Base-by-base conservation (phyloP, 1,140 invertebrate species). In the Drosophila sulfurigaster region DNA sequence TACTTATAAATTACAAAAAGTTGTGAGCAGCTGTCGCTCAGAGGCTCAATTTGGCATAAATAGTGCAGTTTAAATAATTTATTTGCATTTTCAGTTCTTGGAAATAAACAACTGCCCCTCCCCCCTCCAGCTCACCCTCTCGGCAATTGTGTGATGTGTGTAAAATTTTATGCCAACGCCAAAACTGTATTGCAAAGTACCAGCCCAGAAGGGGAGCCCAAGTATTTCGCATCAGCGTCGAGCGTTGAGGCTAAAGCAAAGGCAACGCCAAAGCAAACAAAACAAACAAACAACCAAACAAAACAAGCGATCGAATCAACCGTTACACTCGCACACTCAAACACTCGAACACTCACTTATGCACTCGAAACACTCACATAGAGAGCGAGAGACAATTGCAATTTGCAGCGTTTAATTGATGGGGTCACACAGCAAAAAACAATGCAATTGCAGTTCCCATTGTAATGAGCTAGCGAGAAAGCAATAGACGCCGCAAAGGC, bases 391-490 rank as follows among this genome's bases (percentile, higher is more conserved):
- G 35, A 64, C 62, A 64, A 15, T 58, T 30, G 49, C 65, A 75
- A 75, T 69, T 75, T 69, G 73, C 67, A 71, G 62, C 60, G 60
- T 71, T 75, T 81, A 85, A 85, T 85, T 81, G 78, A 85, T 85
- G 81, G 49, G 43, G 59, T 57, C 43, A 28, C 43, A 28, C 16
- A 58, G 38, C 28, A 51, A 48, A 38, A 75, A 65, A 72, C 74
- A 76, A 76, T 76, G 59, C 60, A 65, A 65, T 72, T 60, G 59
- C 41, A 32, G 49, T 75, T 75, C 81, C 79, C 81, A 83, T 57
- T 64, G 73, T 48, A 82, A 63, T 43, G 32, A 43, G 57, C 35
- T 5, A 60, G 35, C 35, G 35, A 38, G 13, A 2, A 8, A 6
- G 5, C 32, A 10, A 35, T 1, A 16, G 3, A 4, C 20, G 20